Evolutionary conservation across 2,888 invertebrate genomes (phyloP).

Genomic region (Euspilapteryx auroguttella): DNA sequence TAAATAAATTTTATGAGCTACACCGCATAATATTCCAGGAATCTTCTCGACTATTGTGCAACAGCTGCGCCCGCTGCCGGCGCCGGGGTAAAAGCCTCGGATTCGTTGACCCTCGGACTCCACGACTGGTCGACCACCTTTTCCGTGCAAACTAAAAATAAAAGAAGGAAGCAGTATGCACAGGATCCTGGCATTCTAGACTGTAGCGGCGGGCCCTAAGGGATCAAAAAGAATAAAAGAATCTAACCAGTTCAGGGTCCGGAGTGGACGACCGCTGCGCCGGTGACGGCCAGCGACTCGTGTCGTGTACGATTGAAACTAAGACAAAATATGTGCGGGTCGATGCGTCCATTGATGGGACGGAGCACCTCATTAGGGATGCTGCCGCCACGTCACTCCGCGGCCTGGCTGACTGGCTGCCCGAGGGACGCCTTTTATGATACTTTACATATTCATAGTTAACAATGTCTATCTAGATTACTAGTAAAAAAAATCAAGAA

Average conservation of each 20-base stretch:
- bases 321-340: slow-evolving; percentile 18
- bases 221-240: slow-evolving; percentile 33
- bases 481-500: too few species aligned
- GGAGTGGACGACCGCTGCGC: slow-evolving; percentile 19
- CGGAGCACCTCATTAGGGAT: slow-evolving; percentile 27
- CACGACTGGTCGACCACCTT: slow-evolving; percentile 45
- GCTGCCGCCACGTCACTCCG: slow-evolving; percentile 10
- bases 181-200: slow-evolving; percentile 40
- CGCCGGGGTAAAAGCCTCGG: slow-evolving; percentile 42
- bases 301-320: slow-evolving; percentile 17
- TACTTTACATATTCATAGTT: too few species aligned
- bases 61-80: slow-evolving; percentile 28
- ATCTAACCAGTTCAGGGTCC: slow-evolving; percentile 29
- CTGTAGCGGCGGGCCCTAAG: slow-evolving; percentile 19
- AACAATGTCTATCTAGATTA: too few species aligned
- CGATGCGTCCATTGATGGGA: slow-evolving; percentile 15
- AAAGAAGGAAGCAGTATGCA: slow-evolving; percentile 39
- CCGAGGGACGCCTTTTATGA: too few species aligned
- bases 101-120: slow-evolving; percentile 41
- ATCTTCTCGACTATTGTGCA: slow-evolving; percentile 50
- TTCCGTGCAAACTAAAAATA: slow-evolving; percentile 46
- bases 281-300: slow-evolving; percentile 19
- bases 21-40: slow-evolving; percentile 16
- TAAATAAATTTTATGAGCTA: slow-evolving; percentile 7
- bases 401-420: slow-evolving; percentile 7